Conservation (phyloP, 1,140 invertebrate genomes). For the Euwallacea fornicatus region DNA sequence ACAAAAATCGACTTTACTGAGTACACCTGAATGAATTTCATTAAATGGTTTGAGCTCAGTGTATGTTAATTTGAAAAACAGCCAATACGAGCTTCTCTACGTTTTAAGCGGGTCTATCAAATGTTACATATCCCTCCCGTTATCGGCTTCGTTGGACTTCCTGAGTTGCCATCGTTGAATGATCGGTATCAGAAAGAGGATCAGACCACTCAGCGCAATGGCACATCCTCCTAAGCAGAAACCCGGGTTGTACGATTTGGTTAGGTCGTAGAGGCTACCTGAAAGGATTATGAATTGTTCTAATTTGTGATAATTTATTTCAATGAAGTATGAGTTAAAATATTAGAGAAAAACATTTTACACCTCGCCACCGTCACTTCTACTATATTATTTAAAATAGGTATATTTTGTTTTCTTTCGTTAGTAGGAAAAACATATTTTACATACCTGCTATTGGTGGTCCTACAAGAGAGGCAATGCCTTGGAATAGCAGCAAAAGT, state of each 20-base stretch:
- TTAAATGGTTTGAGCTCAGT: too few species aligned
- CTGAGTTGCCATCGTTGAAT: slow-evolving; percentile 62
- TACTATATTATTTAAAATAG: not conserved
- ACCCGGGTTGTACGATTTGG: slow-evolving; percentile 78
- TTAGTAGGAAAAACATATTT: not conserved
- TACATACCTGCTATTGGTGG: slow-evolving; percentile 82
- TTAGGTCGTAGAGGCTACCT: slow-evolving; percentile 80
- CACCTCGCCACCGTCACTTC: too few species aligned
- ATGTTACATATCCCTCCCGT: too few species aligned
- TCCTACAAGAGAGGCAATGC: slow-evolving; percentile 85
- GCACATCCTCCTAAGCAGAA: slow-evolving; percentile 81
- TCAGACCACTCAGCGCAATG: slow-evolving; percentile 83
- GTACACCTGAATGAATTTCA: too few species aligned
- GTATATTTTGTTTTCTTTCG: not conserved
- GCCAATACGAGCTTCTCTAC: too few species aligned
- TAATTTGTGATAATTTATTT: too few species aligned
- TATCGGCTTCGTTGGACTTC: slow-evolving; percentile 17
- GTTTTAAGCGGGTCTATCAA: too few species aligned
- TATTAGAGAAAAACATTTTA: too few species aligned
- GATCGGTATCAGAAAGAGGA: slow-evolving; percentile 85
- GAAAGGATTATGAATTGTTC: slow-evolving; percentile 38
- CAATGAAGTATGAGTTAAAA: too few species aligned
- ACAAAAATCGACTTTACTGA: too few species aligned
- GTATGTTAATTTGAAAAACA: too few species aligned
- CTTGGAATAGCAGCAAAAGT: slow-evolving; percentile 88